These are phyloP conservation scores for Samia ricini DNA, from an alignment of 1,140 invertebrate species.

Conservation along the genomic window DNA sequence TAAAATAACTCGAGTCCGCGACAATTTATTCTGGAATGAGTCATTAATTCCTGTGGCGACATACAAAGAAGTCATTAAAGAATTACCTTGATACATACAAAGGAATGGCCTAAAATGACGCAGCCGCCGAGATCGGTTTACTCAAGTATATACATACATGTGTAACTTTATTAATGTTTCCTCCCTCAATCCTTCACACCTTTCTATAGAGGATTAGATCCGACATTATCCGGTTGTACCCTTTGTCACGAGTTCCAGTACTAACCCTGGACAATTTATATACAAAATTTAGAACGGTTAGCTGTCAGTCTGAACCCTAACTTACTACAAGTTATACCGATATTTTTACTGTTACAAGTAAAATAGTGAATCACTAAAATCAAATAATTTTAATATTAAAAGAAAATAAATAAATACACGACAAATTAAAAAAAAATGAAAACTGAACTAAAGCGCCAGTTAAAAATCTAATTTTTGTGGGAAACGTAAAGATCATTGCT, in stretches of 20 bases:
- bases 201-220: constrained; percentile 34
- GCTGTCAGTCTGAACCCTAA: constrained; percentile 27
- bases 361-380: background rate
- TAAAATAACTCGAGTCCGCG: background rate
- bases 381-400: background rate
- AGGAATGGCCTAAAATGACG: no score
- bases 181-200: constrained; percentile 22
- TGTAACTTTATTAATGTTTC: constrained; percentile 47
- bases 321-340: constrained; percentile 16
- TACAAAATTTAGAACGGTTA: constrained; percentile 18
- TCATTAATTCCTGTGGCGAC: background rate
- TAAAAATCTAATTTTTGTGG: background rate
- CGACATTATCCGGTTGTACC: constrained; percentile 49
- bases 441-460: background rate
- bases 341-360: background rate
- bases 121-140: background rate
- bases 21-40: background rate
- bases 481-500: background rate
- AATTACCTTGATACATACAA: no score
- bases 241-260: constrained; percentile 40
- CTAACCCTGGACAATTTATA: constrained; percentile 37
- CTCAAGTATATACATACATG: constrained; percentile 16
- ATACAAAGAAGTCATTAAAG: no score
- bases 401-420: background rate
- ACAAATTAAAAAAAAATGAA: background rate